These are phyloP conservation scores for Dexiosoma caninum DNA, from an alignment of 2,888 invertebrate genomes.

Conservation along the genomic window DNA sequence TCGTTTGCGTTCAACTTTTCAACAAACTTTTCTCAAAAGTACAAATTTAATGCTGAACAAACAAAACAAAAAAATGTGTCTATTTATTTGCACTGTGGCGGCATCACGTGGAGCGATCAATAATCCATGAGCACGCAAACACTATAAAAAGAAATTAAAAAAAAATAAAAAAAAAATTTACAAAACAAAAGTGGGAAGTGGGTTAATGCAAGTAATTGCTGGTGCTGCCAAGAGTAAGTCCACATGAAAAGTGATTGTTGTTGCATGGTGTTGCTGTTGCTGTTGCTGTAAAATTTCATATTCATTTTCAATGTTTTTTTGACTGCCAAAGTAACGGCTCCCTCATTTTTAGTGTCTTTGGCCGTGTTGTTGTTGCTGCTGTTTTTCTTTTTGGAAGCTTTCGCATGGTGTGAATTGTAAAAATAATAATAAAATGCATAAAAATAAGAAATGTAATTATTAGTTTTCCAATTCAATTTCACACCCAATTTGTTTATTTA, in stretches of 20 bases:
- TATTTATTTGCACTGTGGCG: conserved; percentile 50
- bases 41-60: no score
- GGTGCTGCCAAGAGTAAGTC: conserved; percentile 35
- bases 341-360: conserved; percentile 48
- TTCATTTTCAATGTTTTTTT: conserved; percentile 52
- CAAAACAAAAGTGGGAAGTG: conserved; percentile 68
- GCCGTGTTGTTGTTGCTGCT: background rate
- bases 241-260: conserved; percentile 51
- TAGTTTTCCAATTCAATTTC: conserved; percentile 52
- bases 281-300: conserved; percentile 37
- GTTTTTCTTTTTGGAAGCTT: conserved; percentile 17
- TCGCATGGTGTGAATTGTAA: conserved; percentile 37
- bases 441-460: conserved; percentile 47
- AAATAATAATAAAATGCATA: conserved; percentile 14
- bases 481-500: conserved; percentile 55
- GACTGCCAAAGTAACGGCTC: conserved; percentile 48
- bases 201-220: conserved; percentile 71
- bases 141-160: conserved; percentile 44
- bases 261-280: conserved; percentile 45
- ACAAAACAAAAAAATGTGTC: no score
- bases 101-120: conserved; percentile 73
- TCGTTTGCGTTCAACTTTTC: conserved; percentile 58
- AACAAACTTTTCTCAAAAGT: conserved; percentile 26
- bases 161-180: conserved; percentile 5
- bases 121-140: conserved; percentile 73